Evolutionary conservation across 2,113 vertebrate genomes (phyloP).

Genomic region (Dolichallabes microphthalmus): DNA sequence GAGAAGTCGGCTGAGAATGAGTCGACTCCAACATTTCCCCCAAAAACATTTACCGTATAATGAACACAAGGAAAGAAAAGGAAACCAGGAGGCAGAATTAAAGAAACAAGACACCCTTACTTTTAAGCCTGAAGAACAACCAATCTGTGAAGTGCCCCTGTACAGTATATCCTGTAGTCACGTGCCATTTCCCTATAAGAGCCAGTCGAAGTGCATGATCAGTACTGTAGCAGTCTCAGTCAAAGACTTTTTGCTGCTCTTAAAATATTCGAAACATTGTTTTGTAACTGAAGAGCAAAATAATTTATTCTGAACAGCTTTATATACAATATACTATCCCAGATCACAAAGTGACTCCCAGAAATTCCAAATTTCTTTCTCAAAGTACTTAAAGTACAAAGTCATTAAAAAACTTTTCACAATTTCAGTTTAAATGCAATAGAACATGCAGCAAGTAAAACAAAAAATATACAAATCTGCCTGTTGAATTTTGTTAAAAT

Average conservation of each 20-base stretch:
- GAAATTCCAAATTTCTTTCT: not conserved
- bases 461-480: not conserved
- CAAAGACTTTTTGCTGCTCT: not conserved
- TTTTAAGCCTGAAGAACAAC: not conserved
- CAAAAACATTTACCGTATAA: no score
- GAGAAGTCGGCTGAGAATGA: not conserved
- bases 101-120: not conserved
- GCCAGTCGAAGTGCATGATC: not conserved
- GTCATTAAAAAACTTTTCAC: not conserved
- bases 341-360: not conserved
- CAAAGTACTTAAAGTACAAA: not conserved
- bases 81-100: not conserved
- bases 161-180: not conserved
- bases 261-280: not conserved
- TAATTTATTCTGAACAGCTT: not conserved
- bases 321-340: not conserved
- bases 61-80: not conserved
- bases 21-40: not conserved
- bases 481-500: not conserved
- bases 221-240: not conserved
- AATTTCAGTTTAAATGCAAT: not conserved
- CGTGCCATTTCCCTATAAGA: not conserved
- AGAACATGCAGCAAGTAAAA: not conserved
- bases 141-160: not conserved
- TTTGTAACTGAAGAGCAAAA: not conserved